These are phyloP conservation scores for Boloria euphrosyne DNA, from an alignment of 2,888 invertebrate genomes.

Conservation along the genomic window DNA sequence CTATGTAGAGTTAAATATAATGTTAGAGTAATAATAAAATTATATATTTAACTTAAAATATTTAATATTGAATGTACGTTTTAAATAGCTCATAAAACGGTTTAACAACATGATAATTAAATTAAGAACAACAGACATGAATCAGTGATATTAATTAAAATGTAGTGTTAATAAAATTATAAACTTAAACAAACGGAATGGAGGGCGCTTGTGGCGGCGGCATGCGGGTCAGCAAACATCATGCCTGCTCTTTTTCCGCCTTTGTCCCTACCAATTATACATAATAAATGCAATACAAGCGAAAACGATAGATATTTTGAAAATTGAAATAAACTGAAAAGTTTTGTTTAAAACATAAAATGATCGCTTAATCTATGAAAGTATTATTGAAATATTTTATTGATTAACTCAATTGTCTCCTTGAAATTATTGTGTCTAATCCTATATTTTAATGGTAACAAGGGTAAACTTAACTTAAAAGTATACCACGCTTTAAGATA, in stretches of 20 bases:
- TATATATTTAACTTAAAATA: background rate
- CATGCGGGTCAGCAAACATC: conserved; percentile 68
- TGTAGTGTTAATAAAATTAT: conserved; percentile 46
- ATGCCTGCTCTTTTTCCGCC: conserved; percentile 55
- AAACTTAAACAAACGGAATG: conserved; percentile 47
- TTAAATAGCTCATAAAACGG: conserved; percentile 2
- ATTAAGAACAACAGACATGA: conserved; percentile 31
- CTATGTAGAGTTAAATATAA: no score
- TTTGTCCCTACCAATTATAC: conserved; percentile 42
- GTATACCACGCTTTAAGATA: conserved; percentile 12
- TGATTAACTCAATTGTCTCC: background rate
- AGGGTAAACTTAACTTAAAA: conserved; percentile 4
- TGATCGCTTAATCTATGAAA: background rate
- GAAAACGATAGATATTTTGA: conserved; percentile 20
- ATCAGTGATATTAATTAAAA: conserved; percentile 44
- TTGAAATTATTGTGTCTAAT: no score
- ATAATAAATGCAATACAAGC: conserved; percentile 22
- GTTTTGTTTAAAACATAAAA: background rate
- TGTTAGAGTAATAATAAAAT: no score
- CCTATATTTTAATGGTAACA: conserved; percentile 6
- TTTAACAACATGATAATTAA: conserved; percentile 25
- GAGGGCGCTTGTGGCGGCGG: conserved; percentile 49
- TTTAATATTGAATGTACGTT: background rate
- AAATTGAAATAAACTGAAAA: background rate
- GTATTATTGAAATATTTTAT: background rate